Base-by-base conservation (phyloP, 2,888 invertebrate species). In the Latheticus oryzae region DNA sequence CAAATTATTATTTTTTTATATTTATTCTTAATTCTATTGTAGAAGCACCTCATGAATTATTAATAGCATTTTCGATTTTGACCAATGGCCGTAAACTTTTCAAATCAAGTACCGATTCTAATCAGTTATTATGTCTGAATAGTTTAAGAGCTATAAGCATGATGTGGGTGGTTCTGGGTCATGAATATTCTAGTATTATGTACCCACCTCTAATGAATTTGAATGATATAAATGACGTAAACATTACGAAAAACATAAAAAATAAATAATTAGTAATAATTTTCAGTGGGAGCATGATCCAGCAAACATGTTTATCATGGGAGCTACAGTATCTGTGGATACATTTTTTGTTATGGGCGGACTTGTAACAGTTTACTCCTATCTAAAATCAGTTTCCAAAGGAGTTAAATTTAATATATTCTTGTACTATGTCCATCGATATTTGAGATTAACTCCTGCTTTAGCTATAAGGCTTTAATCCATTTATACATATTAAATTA, bases 301-400 rank as follows among this genome's bases (percentile, higher is more conserved):
- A 1, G 42, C 37, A 8, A 59, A 52, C 9, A 61, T 58, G 30
- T 62, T 56, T 24, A 13, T 61, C 26, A 65, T 79, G 73, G 58
- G 81, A 72, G 83, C 76, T 65, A 55, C 82, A 0, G 75, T 84
- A 2, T 81, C 83, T 0, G 86, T 87, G 0, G 87, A 87, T 53
- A 83, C 85, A 0, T 87, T 87, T 73, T 84, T 87, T 67, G 74
- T 83, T 21, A 73, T 86, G 64, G 84, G 84, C 62, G 86, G 86
- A 1, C 71, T 86, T 32, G 72, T 87, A 0, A 81, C 80, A 53
- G 79, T 83, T 1, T 81, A 81, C 51, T 33, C 73, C 1, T 70
- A 76, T 32, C 35, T 77, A 3, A 73, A 71, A 55, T 64, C 72
- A 37, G 68, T 67, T 53, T 62, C 68, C 26, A 72, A 65, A 13